Evolutionary conservation across 2,888 invertebrate species (phyloP).

Genomic region (Apodemia zela): DNA sequence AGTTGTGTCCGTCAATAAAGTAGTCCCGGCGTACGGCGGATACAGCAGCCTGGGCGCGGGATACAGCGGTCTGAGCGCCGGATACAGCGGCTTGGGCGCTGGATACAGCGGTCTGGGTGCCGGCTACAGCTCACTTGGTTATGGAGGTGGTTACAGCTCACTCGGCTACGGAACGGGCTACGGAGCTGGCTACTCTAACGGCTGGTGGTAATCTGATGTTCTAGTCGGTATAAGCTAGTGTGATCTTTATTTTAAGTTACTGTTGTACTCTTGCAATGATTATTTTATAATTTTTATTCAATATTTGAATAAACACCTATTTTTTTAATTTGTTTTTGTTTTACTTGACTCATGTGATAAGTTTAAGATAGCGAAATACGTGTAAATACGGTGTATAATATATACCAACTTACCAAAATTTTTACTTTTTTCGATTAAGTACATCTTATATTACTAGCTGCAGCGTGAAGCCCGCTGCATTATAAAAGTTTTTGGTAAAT

Average conservation of each 20-base stretch:
- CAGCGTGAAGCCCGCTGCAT: too few relatives aligned
- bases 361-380: too few relatives aligned
- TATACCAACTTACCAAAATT: too few relatives aligned
- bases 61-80: slow-evolving; percentile 29
- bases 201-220: slow-evolving; percentile 34
- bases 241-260: slow-evolving; percentile 19
- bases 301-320: slow-evolving; percentile 10
- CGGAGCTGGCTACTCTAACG: slow-evolving; percentile 31
- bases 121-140: slow-evolving; percentile 27
- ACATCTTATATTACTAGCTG: too few relatives aligned
- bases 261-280: slow-evolving; percentile 24
- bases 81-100: slow-evolving; percentile 30
- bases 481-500: too few relatives aligned
- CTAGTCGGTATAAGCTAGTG: slow-evolving; percentile 1
- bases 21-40: slow-evolving; percentile 44
- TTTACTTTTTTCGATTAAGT: too few relatives aligned
- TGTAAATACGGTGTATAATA: too few relatives aligned
- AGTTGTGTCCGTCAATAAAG: slow-evolving; percentile 53
- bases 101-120: slow-evolving; percentile 30
- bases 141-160: slow-evolving; percentile 29
- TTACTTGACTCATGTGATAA: too few relatives aligned
- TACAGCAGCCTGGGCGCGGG: slow-evolving; percentile 29
- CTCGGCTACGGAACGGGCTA: slow-evolving; percentile 28
- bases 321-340: background rate
- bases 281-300: background rate